These are phyloP conservation scores for Gobio occitaniae DNA, from an alignment of 2,797 vertebrate species.

Conservation along the genomic window DNA sequence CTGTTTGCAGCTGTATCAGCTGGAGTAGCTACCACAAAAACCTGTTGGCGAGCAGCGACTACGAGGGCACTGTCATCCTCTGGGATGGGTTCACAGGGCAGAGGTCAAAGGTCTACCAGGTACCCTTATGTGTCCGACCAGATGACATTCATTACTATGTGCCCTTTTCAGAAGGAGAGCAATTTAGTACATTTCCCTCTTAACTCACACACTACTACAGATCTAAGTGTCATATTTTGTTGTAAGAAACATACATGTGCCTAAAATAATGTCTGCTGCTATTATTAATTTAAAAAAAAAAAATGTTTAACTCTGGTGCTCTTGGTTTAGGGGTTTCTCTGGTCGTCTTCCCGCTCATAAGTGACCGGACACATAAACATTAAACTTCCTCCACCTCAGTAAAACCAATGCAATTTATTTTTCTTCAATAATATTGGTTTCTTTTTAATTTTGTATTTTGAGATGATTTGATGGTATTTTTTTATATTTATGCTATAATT, in stretches of 20 bases:
- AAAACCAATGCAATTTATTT: too few relatives aligned
- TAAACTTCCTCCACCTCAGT: too few relatives aligned
- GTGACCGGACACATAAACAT: too few relatives aligned
- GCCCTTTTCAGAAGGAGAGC: neutral
- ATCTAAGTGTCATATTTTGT: neutral
- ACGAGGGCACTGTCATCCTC: constrained; percentile 98
- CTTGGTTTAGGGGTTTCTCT: too few relatives aligned
- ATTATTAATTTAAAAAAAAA: neutral
- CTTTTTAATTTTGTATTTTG: too few relatives aligned
- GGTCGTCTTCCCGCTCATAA: too few relatives aligned
- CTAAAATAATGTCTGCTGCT: neutral
- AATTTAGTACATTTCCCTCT: too few relatives aligned
- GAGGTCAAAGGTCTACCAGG: constrained; percentile 98
- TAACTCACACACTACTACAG: neutral
- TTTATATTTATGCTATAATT: too few relatives aligned
- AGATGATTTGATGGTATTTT: too few relatives aligned
- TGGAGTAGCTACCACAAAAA: constrained; percentile 99
- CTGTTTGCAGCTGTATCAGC: constrained; percentile 94
- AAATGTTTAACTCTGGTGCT: too few relatives aligned
- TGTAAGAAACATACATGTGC: neutral
- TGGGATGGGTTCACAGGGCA: constrained; percentile 99
- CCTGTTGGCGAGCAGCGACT: constrained; percentile 98
- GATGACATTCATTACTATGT: neutral
- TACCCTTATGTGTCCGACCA: constrained; percentile 62
- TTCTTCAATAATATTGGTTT: too few relatives aligned